Evolutionary conservation across 2,888 invertebrate genomes (phyloP).

Genomic region (Diplazon laetatorius): DNA sequence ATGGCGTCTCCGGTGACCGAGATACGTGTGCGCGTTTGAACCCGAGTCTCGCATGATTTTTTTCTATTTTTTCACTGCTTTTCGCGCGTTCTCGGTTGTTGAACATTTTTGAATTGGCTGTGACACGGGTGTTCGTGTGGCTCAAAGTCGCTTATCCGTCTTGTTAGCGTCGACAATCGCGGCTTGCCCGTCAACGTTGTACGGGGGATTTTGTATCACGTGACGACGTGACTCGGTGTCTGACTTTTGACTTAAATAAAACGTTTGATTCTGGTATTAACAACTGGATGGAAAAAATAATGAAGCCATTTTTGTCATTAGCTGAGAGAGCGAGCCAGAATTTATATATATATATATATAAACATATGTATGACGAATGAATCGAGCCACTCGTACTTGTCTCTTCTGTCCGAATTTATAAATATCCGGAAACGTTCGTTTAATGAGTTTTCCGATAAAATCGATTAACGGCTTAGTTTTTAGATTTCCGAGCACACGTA

Average conservation of each 20-base stretch:
- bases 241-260: slow-evolving; percentile 18
- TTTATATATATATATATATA: no score
- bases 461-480: slow-evolving; percentile 37
- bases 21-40: slow-evolving; percentile 42
- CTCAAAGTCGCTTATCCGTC: slow-evolving; percentile 17
- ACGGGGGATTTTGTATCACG: not conserved
- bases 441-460: slow-evolving; percentile 37
- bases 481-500: slow-evolving; percentile 19
- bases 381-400: slow-evolving; percentile 12
- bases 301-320: slow-evolving; percentile 20
- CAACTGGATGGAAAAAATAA: slow-evolving; percentile 15
- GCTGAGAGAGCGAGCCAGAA: slow-evolving; percentile 13
- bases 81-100: not conserved
- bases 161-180: not conserved
- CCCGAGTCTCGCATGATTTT: slow-evolving; percentile 22
- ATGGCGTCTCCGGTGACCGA: not conserved
- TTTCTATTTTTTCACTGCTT: slow-evolving; percentile 16
- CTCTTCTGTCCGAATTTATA: slow-evolving; percentile 13
- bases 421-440: slow-evolving; percentile 32
- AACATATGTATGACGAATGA: slow-evolving; percentile 3
- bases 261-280: not conserved
- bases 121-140: not conserved
- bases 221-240: not conserved
- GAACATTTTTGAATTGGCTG: slow-evolving; percentile 10
- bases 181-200: not conserved